These are phyloP conservation scores for Phyllostomus discolor DNA, from an alignment of 2,113 vertebrate genomes.

Conservation along the genomic window DNA sequence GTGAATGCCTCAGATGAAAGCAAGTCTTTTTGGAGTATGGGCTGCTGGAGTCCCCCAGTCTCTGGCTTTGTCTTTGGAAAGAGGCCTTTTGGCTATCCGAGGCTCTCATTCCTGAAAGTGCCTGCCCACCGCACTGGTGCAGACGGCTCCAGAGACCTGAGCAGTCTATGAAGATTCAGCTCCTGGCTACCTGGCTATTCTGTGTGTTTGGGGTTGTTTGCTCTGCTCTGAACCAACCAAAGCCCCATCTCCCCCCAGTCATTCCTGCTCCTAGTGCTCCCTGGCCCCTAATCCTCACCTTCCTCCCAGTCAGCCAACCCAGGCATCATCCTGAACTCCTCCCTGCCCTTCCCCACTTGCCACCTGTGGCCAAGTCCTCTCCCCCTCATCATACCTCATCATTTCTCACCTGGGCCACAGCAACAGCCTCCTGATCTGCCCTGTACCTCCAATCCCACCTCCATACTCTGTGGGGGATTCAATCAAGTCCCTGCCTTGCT, in stretches of 20 bases:
- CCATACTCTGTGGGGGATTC: not conserved
- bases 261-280: not conserved
- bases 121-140: not conserved
- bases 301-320: not conserved
- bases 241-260: no score
- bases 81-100: not conserved
- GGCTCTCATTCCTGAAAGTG: not conserved
- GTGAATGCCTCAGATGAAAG: not conserved
- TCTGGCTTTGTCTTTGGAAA: not conserved
- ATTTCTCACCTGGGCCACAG: not conserved
- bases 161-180: not conserved
- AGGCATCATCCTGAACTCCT: not conserved
- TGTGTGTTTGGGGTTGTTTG: not conserved
- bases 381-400: not conserved
- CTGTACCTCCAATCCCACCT: not conserved
- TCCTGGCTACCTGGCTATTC: not conserved
- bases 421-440: not conserved
- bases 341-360: rapidly evolving
- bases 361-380: not conserved
- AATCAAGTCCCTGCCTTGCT: not conserved
- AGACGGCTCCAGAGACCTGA: not conserved
- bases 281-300: rapidly evolving
- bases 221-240: not conserved
- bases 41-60: not conserved
- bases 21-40: not conserved